phyloP scores from a whole-genome alignment of 2,113 vertebrate species.

The Burhinus oedicnemus region DNA sequence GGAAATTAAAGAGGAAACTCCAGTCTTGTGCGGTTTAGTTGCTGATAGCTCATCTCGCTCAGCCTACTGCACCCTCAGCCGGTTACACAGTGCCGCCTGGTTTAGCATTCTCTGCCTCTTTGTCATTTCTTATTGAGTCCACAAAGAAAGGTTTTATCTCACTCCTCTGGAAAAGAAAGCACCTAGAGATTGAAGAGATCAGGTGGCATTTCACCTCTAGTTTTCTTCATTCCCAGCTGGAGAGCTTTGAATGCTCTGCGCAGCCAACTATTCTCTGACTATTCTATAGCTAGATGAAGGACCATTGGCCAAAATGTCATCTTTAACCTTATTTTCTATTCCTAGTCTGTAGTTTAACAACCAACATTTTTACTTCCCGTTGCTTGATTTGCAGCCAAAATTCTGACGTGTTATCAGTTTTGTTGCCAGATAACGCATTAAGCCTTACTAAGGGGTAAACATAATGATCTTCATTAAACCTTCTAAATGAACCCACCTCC shows the following conservation, averaged over 20 bases:
- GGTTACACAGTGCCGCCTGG: constrained; percentile 11
- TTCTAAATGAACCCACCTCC: constrained; percentile 79
- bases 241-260: constrained; percentile 39
- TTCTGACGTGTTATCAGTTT: constrained; percentile 76
- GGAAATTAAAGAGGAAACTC: constrained; percentile 70
- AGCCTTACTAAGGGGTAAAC: constrained; percentile 80
- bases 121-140: constrained; percentile 53
- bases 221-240: constrained; percentile 51
- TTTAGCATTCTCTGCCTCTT: constrained; percentile 51
- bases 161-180: constrained; percentile 25
- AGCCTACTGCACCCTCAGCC: constrained; percentile 37
- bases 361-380: constrained; percentile 71
- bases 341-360: constrained; percentile 73
- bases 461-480: constrained; percentile 83
- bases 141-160: constrained; percentile 43
- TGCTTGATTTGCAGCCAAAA: constrained; percentile 79
- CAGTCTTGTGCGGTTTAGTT: constrained; percentile 48
- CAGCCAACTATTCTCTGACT: constrained; percentile 32
- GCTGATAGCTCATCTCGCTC: constrained; percentile 51
- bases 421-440: constrained; percentile 83
- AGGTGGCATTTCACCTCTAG: constrained; percentile 38
- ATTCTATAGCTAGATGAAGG: constrained; percentile 50
- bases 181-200: constrained; percentile 33
- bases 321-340: constrained; percentile 71
- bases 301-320: constrained; percentile 67